These are phyloP conservation scores for Cephalotes varians DNA, from an alignment of 2,888 invertebrate genomes.

Conservation along the genomic window DNA sequence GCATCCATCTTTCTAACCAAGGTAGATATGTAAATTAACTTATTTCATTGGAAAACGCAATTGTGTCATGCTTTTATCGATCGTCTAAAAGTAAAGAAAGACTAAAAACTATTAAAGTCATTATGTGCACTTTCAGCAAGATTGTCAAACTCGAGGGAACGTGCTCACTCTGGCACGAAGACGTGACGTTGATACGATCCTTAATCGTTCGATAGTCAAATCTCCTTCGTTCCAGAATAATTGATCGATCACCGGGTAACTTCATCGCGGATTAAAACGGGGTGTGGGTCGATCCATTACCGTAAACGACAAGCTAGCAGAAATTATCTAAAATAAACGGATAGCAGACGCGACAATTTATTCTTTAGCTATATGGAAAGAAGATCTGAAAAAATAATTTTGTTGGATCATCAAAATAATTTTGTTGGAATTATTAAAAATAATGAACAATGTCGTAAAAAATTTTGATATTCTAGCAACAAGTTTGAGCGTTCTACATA, in stretches of 20 bases:
- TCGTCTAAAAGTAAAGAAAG: not conserved
- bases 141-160: slow-evolving; percentile 7
- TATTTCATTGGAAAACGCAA: not conserved
- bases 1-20: not conserved
- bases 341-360: slow-evolving; percentile 3
- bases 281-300: slow-evolving; percentile 47
- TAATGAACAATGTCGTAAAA: no score
- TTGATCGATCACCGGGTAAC: slow-evolving; percentile 51
- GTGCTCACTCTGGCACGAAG: not conserved
- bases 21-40: not conserved
- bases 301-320: slow-evolving; percentile 32
- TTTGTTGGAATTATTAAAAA: no score
- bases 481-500: no score
- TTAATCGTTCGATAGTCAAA: slow-evolving; percentile 45
- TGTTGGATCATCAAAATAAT: no score
- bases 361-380: no score
- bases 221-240: slow-evolving; percentile 32
- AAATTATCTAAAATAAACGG: slow-evolving; percentile 27
- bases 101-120: not conserved
- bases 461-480: no score
- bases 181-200: slow-evolving; percentile 30
- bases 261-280: slow-evolving; percentile 48
- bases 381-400: no score
- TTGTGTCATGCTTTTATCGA: not conserved
- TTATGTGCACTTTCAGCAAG: not conserved